phyloP scores from a whole-genome alignment of 2,797 vertebrate genomes.

The Hippopotamyrus pictus region DNA sequence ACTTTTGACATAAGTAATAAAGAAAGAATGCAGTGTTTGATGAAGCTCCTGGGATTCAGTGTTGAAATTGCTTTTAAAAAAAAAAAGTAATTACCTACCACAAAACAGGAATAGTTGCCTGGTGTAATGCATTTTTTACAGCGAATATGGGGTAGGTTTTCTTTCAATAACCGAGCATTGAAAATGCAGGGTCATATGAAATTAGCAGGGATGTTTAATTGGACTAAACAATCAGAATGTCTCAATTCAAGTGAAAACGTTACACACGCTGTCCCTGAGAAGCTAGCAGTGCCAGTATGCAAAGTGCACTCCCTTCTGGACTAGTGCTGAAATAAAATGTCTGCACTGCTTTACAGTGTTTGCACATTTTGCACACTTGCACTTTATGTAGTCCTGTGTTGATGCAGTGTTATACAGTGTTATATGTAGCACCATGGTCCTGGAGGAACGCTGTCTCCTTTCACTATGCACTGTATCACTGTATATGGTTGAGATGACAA shows the following conservation, averaged over 20 bases:
- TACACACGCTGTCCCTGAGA: background rate
- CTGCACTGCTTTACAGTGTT: background rate
- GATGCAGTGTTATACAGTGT: background rate
- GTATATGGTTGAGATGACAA: background rate
- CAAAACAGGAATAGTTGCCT: background rate
- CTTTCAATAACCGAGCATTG: conserved; percentile 36
- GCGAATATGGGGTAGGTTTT: background rate
- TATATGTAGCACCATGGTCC: background rate
- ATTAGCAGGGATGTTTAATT: background rate
- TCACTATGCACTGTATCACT: background rate
- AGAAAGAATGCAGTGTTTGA: conserved; percentile 18
- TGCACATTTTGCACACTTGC: background rate
- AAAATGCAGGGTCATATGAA: conserved; percentile 6
- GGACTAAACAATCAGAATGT: background rate
- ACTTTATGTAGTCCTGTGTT: background rate
- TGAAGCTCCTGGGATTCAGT: conserved; percentile 46
- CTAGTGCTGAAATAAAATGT: background rate
- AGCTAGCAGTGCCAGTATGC: too few relatives aligned
- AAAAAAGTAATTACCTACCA: background rate
- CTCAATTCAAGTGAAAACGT: background rate
- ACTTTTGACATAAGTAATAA: background rate
- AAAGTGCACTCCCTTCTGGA: background rate
- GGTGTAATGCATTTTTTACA: background rate
- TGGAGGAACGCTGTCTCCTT: background rate
- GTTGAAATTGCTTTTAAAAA: background rate